These are phyloP conservation scores for Sebastes diaconus DNA, from an alignment of 2,797 vertebrate species.

Conservation along the genomic window DNA sequence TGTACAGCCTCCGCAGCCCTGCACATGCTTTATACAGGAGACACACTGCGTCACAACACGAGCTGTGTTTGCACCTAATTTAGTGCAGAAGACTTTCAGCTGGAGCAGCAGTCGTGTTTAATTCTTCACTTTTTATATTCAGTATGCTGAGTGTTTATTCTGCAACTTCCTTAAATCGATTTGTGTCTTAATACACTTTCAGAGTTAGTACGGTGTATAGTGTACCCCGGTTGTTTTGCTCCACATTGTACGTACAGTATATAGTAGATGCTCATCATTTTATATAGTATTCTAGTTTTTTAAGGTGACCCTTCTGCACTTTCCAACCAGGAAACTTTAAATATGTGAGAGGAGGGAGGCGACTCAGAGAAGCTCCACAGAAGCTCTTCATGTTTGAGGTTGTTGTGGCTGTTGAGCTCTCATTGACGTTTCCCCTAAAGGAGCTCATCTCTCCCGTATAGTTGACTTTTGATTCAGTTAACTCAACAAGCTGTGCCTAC, in stretches of 20 bases:
- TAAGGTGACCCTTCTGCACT: background rate
- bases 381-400: background rate
- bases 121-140: background rate
- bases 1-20: background rate
- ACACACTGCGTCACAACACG: background rate
- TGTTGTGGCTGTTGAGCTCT: background rate
- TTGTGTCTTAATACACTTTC: background rate
- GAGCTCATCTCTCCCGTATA: background rate
- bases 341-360: background rate
- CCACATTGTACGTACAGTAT: too few relatives aligned
- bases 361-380: background rate
- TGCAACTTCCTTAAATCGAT: background rate
- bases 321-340: background rate
- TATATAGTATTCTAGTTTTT: background rate
- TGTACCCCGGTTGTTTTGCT: too few relatives aligned
- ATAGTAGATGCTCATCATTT: background rate
- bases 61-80: background rate
- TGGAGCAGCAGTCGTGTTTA: background rate
- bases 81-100: background rate
- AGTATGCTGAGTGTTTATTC: background rate
- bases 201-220: fast-evolving
- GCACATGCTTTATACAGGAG: background rate
- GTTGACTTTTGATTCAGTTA: background rate
- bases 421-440: background rate
- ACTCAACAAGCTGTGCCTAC: background rate